These are phyloP conservation scores for Tyria jacobaeae DNA, from an alignment of 2,888 invertebrate species.

Conservation along the genomic window DNA sequence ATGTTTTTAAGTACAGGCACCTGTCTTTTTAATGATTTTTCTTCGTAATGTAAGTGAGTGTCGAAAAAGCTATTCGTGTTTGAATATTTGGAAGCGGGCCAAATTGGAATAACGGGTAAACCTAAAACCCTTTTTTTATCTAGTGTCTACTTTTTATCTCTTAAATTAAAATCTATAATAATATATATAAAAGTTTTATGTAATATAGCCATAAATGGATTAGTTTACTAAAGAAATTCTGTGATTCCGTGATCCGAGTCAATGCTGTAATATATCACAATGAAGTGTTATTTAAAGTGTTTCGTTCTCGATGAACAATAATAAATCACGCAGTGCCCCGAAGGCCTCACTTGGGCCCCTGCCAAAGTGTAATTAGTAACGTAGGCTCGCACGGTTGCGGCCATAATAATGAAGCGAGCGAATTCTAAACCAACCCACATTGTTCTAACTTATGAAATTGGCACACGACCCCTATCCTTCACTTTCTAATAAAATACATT, in stretches of 20 bases:
- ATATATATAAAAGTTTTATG: no score
- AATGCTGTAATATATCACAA: conserved; percentile 66
- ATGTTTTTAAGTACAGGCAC: no score
- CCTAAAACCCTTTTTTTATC: conserved; percentile 37
- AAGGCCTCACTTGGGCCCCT: conserved; percentile 71
- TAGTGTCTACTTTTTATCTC: conserved; percentile 21
- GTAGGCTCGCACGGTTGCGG: conserved; percentile 67
- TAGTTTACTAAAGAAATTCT: no score
- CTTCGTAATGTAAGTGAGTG: conserved; percentile 25
- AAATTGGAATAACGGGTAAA: conserved; percentile 52
- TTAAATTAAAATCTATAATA: no score
- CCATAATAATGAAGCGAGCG: conserved; percentile 71
- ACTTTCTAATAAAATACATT: conserved; percentile 35
- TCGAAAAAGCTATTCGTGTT: conserved; percentile 29
- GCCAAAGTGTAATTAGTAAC: conserved; percentile 83
- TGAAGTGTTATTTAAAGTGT: conserved; percentile 75
- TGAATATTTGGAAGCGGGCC: conserved; percentile 39
- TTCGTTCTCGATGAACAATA: conserved; percentile 72
- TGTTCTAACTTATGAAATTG: conserved; percentile 74
- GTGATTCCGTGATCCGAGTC: conserved; percentile 61
- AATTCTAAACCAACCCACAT: conserved; percentile 65
- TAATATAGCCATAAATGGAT: no score
- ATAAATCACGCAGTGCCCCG: conserved; percentile 76
- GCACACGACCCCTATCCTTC: conserved; percentile 54
- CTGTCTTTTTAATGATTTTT: background rate